phyloP scores from a whole-genome alignment of 2,113 vertebrate genomes.

The Atractosteus spatula region DNA sequence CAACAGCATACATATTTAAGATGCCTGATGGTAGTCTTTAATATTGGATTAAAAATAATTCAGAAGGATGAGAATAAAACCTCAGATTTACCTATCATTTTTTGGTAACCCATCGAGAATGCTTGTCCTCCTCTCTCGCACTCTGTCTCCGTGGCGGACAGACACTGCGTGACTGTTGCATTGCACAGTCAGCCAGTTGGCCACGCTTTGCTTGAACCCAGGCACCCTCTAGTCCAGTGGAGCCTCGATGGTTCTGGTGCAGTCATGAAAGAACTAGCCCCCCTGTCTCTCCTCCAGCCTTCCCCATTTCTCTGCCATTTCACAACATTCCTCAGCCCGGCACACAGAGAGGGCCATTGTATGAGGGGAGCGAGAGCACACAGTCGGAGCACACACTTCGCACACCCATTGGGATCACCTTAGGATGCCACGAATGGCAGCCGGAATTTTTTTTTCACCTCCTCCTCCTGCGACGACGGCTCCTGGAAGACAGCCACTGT shows the following conservation, averaged over 20 bases:
- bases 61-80: background rate
- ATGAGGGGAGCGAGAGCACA: constrained; percentile 36
- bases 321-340: constrained; percentile 57
- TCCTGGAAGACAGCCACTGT: constrained; percentile 45
- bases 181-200: constrained; percentile 5
- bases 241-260: constrained; percentile 48
- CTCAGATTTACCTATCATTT: background rate
- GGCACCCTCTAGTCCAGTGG: constrained; percentile 50
- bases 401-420: constrained; percentile 51
- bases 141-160: background rate
- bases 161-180: background rate
- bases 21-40: too few species aligned
- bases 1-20: too few species aligned
- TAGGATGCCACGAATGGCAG: constrained; percentile 48
- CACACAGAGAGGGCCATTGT: constrained; percentile 66
- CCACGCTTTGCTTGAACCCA: constrained; percentile 31
- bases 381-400: constrained; percentile 44
- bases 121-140: background rate
- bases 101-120: too few species aligned
- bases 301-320: constrained; percentile 45
- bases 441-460: constrained; percentile 16
- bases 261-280: constrained; percentile 34
- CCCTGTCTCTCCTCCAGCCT: constrained; percentile 27
- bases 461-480: constrained; percentile 16
- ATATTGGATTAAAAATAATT: too few species aligned